A percentile compares a stretch with the other conserved stretches of the same genome.
Conservation (phyloP, 2,888 invertebrate species). For the Brenthis daphne region DNA sequence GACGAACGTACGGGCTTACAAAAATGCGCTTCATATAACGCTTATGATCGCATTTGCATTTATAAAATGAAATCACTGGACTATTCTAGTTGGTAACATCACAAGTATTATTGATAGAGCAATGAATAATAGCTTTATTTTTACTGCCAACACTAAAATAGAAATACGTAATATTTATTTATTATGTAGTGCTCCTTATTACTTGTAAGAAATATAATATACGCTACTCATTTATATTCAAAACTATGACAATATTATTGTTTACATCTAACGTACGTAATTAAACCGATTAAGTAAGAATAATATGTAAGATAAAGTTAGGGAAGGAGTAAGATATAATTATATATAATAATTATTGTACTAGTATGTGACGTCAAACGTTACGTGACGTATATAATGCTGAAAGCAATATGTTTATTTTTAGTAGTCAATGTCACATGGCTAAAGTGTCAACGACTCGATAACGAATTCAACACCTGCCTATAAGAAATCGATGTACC, state of each 20-base stretch:
- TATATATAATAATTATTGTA: conserved; percentile 5
- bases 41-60: conserved; percentile 22
- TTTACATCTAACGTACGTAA: background rate
- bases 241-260: background rate
- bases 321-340: background rate
- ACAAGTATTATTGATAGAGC: conserved; percentile 27
- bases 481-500: conserved; percentile 31
- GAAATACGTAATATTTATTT: conserved; percentile 8
- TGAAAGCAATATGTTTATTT: conserved; percentile 49
- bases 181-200: background rate
- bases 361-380: conserved; percentile 21
- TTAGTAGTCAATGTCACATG: conserved; percentile 62
- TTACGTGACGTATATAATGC: conserved; percentile 20
- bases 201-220: no score
- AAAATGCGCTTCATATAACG: conserved; percentile 7
- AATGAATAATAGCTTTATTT: conserved; percentile 25
- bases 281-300: background rate
- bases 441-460: conserved; percentile 36
- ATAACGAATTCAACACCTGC: conserved; percentile 35
- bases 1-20: background rate
- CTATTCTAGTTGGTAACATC: conserved; percentile 24
- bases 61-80: conserved; percentile 23
- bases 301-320: background rate
- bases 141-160: conserved; percentile 16
- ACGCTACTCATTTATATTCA: no score